phyloP scores from a whole-genome alignment of 2,797 vertebrate genomes.

The Helarctos malayanus region DNA sequence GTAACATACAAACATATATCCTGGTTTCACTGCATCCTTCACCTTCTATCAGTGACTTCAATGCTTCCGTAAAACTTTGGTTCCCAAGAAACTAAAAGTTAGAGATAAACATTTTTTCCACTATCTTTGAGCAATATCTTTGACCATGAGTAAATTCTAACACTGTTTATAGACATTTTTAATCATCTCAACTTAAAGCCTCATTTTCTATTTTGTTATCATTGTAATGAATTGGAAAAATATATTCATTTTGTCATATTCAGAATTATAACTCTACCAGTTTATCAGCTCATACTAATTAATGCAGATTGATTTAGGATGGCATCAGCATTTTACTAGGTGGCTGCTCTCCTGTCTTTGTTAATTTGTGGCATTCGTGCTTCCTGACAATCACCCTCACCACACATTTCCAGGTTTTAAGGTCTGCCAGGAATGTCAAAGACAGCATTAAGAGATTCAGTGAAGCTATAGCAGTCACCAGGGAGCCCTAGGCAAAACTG shows the following conservation, averaged over 20 bases:
- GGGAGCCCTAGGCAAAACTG: neutral
- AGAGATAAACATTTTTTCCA: neutral
- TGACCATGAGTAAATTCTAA: neutral
- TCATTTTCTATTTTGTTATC: neutral
- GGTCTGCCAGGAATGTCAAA: neutral
- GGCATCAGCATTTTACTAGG: neutral
- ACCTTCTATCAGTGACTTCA: neutral
- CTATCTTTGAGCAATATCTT: neutral
- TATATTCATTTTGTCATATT: neutral
- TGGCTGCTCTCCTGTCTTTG: neutral
- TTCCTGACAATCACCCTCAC: neutral
- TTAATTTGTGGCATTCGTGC: neutral
- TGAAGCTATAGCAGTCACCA: neutral
- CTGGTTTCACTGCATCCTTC: neutral
- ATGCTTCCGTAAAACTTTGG: neutral
- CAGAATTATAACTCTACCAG: neutral
- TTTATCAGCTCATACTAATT: neutral
- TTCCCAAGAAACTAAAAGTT: neutral
- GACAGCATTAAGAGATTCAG: neutral
- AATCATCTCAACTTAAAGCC: neutral
- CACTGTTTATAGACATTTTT: neutral
- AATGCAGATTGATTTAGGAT: neutral
- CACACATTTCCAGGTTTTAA: neutral
- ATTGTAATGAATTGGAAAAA: neutral
- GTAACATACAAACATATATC: neutral